Evolutionary conservation across 92 coral and sea anemone species (phyloP).

Genomic region (Hydrozoanthus gracilis): DNA sequence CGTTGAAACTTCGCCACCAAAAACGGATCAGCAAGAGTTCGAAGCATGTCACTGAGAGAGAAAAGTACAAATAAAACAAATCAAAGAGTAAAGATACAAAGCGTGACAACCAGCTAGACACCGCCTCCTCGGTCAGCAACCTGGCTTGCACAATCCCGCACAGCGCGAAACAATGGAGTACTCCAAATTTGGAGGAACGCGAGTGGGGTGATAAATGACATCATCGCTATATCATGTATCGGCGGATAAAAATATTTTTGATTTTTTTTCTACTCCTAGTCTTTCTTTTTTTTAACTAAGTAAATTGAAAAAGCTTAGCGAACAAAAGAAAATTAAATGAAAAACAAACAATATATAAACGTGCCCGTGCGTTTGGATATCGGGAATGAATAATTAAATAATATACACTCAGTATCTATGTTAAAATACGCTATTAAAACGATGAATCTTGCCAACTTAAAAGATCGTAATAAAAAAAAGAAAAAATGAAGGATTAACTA

Average conservation of each 20-base stretch:
- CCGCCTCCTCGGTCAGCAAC: constrained; percentile 32
- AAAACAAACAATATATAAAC: no score
- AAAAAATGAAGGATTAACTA: no score
- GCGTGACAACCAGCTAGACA: constrained; percentile 30
- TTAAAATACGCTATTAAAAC: no score
- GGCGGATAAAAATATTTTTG: background rate
- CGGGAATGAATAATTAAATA: no score
- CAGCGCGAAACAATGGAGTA: constrained; percentile 26
- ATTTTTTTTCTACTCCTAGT: background rate
- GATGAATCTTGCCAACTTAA: no score
- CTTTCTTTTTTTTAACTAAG: no score
- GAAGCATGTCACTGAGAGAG: constrained; percentile 67
- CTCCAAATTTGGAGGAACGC: constrained; percentile 31
- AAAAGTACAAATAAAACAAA: constrained; percentile 2
- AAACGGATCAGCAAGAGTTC: constrained; percentile 87
- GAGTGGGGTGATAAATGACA: constrained; percentile 46
- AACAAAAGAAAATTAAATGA: no score
- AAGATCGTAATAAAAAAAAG: no score
- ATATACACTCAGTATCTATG: no score
- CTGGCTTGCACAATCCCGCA: background rate
- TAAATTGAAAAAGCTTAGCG: no score
- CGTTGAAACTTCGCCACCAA: constrained; percentile 87
- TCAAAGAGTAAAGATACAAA: background rate
- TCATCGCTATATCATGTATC: constrained; percentile 11
- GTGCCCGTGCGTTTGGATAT: no score